These are phyloP conservation scores for Eremobia ochroleuca DNA, from an alignment of 2,888 invertebrate species.

Conservation along the genomic window DNA sequence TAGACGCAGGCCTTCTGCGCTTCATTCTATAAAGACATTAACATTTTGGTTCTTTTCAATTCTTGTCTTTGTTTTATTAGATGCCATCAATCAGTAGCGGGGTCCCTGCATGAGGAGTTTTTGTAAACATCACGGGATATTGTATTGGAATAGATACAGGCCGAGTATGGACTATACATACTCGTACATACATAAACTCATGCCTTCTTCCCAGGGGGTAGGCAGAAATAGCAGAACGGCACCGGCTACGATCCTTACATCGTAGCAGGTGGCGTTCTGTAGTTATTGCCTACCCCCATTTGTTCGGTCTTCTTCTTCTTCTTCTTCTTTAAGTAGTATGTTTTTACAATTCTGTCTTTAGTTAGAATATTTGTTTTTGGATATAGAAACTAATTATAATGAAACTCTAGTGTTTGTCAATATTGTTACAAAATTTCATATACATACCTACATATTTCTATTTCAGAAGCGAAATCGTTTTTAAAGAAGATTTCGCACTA, in stretches of 20 bases:
- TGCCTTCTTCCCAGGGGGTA: neutral
- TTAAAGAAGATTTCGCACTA: neutral
- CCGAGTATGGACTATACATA: neutral
- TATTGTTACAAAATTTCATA: neutral
- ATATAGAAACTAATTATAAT: neutral
- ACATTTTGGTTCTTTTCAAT: constrained; percentile 3
- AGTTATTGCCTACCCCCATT: too few relatives aligned
- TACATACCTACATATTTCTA: too few relatives aligned
- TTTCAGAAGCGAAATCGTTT: neutral
- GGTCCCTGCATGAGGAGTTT: constrained; percentile 23
- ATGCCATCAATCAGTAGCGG: constrained; percentile 50
- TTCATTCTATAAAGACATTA: neutral
- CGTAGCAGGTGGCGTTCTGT: too few relatives aligned
- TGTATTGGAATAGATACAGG: neutral
- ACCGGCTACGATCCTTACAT: neutral
- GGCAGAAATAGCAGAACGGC: neutral
- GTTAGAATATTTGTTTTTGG: neutral
- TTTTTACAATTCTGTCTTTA: neutral
- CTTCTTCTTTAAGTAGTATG: neutral
- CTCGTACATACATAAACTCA: too few relatives aligned
- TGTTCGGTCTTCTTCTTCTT: too few relatives aligned
- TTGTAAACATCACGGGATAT: constrained; percentile 32
- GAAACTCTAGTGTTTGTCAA: neutral
- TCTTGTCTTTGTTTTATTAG: constrained; percentile 56
- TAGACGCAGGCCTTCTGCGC: neutral